These are phyloP conservation scores for Halocynthia aurantium DNA, from an alignment of 23 tunicate species.

Conservation along the genomic window DNA sequence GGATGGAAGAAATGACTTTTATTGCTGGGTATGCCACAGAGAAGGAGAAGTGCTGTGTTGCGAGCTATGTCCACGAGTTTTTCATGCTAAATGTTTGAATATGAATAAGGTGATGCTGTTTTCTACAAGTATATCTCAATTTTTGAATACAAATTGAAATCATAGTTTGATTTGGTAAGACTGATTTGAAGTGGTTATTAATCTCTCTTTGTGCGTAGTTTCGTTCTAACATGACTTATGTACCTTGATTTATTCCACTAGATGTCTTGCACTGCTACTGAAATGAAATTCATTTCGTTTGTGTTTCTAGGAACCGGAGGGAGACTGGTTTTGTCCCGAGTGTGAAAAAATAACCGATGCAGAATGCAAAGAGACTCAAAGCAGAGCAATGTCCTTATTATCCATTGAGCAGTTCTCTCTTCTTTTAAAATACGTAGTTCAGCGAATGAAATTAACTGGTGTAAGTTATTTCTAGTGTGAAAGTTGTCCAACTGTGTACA, in stretches of 20 bases:
- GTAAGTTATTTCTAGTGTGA: slow-evolving; percentile 27
- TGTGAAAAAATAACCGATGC: slow-evolving; percentile 82
- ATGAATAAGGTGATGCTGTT: slow-evolving; percentile 30
- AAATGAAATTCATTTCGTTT: not conserved
- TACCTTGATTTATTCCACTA: no score
- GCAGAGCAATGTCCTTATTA: slow-evolving; percentile 62
- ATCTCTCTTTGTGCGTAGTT: no score
- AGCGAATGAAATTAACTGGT: slow-evolving; percentile 68
- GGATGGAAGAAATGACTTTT: slow-evolving; percentile 87
- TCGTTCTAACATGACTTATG: no score
- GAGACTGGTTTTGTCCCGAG: slow-evolving; percentile 95
- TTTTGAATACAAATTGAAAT: no score
- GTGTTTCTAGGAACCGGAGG: slow-evolving; percentile 66
- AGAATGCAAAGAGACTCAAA: slow-evolving; percentile 86
- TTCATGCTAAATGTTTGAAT: slow-evolving; percentile 80
- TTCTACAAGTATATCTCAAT: no score
- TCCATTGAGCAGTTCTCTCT: slow-evolving; percentile 56
- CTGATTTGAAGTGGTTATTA: no score
- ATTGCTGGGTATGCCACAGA: slow-evolving; percentile 96
- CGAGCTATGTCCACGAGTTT: slow-evolving; percentile 94
- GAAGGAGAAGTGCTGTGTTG: slow-evolving; percentile 99
- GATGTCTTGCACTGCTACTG: no score
- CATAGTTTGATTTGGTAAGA: no score
- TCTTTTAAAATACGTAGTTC: slow-evolving; percentile 64
- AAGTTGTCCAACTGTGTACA: not conserved